Conservation (phyloP, 1,140 invertebrate genomes). For the Linepithema humile region DNA sequence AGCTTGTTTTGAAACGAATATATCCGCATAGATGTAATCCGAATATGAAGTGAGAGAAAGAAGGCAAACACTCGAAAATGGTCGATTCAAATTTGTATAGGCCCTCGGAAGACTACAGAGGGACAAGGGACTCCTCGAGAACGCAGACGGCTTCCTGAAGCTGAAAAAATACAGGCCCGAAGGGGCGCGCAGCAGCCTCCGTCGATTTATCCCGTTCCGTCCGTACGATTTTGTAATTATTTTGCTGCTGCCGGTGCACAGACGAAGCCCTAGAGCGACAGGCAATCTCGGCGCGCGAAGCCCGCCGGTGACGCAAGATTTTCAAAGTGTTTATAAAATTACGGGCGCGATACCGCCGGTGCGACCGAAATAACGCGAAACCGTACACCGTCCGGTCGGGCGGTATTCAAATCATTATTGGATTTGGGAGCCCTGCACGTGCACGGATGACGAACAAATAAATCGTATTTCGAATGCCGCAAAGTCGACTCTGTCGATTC, state of each 20-base stretch:
- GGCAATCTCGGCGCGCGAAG: conserved; percentile 82
- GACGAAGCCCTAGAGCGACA: conserved; percentile 79
- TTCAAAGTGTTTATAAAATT: conserved; percentile 85
- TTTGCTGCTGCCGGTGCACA: conserved; percentile 72
- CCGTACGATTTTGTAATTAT: conserved; percentile 82
- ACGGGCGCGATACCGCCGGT: conserved; percentile 74
- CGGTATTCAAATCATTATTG: conserved; percentile 80
- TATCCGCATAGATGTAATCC: conserved; percentile 2
- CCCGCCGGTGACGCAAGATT: conserved; percentile 81
- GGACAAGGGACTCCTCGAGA: conserved; percentile 13
- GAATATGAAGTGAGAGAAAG: conserved; percentile 9
- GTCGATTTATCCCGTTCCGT: conserved; percentile 69
- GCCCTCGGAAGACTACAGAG: not conserved
- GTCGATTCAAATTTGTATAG: conserved; percentile 37
- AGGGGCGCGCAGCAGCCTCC: conserved; percentile 4
- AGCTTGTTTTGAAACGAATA: not conserved
- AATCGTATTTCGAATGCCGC: conserved; percentile 46
- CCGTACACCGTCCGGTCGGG: conserved; percentile 60
- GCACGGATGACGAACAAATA: conserved; percentile 58
- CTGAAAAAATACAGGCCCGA: conserved; percentile 60
- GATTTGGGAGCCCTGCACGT: conserved; percentile 78
- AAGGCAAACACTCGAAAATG: conserved; percentile 8
- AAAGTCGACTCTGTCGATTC: conserved; percentile 3
- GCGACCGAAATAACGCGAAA: conserved; percentile 79
- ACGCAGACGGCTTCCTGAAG: conserved; percentile 57